These are phyloP conservation scores for Decapterus maruadsi DNA, from an alignment of 2,797 vertebrate species.

Conservation along the genomic window DNA sequence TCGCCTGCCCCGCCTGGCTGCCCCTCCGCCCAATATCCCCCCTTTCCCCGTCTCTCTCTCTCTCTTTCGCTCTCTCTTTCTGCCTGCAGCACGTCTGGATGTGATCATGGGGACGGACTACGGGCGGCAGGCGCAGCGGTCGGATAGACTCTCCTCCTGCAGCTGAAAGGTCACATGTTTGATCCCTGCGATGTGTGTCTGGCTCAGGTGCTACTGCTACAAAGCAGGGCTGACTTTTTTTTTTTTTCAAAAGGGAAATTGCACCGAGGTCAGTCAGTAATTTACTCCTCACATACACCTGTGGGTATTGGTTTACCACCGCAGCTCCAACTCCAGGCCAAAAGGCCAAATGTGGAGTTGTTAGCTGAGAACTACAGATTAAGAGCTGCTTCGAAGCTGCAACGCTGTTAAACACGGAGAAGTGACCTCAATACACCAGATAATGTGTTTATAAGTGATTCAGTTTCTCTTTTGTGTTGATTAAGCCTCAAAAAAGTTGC, in stretches of 20 bases:
- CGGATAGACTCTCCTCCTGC: not conserved
- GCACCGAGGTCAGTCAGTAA: not conserved
- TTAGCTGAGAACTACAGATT: not conserved
- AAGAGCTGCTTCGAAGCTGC: no score
- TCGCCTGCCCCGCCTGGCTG: slow-evolving; percentile 28
- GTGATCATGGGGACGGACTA: slow-evolving; percentile 1
- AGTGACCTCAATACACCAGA: no score
- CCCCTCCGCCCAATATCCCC: slow-evolving; percentile 19
- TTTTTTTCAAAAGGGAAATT: not conserved
- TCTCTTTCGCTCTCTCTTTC: not conserved
- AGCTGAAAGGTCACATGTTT: slow-evolving; percentile 6
- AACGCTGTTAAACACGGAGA: no score
- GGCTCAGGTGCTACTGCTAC: not conserved
- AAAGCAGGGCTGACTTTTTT: not conserved
- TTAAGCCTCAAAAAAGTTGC: no score
- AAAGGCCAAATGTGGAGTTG: not conserved
- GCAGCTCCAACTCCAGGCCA: no score
- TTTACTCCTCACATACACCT: not conserved
- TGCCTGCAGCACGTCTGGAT: slow-evolving; percentile 21
- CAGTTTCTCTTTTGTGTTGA: no score
- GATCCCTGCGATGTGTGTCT: slow-evolving; percentile 5
- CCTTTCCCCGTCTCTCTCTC: not conserved
- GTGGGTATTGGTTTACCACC: not conserved
- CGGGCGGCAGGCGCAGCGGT: not conserved
- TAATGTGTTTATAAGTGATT: no score